A percentile compares a stretch with the other conserved stretches of the same genome.
These are phyloP conservation scores for Drosophila ficusphila DNA, from an alignment of 1,140 invertebrate genomes.

Conservation along the genomic window DNA sequence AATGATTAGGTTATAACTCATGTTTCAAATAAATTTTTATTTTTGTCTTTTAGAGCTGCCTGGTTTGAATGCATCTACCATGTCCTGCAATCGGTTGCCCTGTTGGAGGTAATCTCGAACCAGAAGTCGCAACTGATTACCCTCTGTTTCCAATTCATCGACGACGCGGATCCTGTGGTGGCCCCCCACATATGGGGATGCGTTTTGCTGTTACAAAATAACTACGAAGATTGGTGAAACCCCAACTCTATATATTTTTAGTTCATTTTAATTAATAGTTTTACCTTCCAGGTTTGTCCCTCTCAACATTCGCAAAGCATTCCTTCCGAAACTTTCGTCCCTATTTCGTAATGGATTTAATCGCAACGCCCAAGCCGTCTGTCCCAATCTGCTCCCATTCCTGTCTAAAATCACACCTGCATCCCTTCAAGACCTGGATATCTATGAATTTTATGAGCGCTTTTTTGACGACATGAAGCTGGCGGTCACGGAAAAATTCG, in stretches of 20 bases:
- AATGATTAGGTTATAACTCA: neutral
- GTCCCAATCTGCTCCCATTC: constrained; percentile 90
- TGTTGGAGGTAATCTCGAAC: constrained; percentile 84
- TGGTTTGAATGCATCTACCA: constrained; percentile 89
- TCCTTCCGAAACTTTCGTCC: constrained; percentile 89
- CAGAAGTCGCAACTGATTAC: constrained; percentile 86
- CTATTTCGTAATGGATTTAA: constrained; percentile 89
- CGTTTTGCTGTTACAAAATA: constrained; percentile 69
- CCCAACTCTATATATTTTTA: neutral
- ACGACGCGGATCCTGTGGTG: constrained; percentile 89
- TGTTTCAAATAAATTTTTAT: neutral
- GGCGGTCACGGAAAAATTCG: constrained; percentile 36
- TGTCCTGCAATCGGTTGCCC: constrained; percentile 86
- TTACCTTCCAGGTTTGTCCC: constrained; percentile 86
- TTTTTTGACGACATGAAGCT: constrained; percentile 88
- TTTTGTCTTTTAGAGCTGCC: constrained; percentile 81
- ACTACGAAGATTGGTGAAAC: constrained; percentile 69
- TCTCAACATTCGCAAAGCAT: constrained; percentile 88
- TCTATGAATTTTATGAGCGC: constrained; percentile 87
- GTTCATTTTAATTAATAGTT: neutral
- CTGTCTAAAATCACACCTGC: constrained; percentile 87
- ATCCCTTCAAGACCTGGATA: constrained; percentile 82
- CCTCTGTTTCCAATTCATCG: constrained; percentile 88
- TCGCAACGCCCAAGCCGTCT: constrained; percentile 89
- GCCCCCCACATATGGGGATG: constrained; percentile 88